Evolutionary conservation across 2,113 vertebrate genomes (phyloP).

Genomic region (Gila orcuttii): DNA sequence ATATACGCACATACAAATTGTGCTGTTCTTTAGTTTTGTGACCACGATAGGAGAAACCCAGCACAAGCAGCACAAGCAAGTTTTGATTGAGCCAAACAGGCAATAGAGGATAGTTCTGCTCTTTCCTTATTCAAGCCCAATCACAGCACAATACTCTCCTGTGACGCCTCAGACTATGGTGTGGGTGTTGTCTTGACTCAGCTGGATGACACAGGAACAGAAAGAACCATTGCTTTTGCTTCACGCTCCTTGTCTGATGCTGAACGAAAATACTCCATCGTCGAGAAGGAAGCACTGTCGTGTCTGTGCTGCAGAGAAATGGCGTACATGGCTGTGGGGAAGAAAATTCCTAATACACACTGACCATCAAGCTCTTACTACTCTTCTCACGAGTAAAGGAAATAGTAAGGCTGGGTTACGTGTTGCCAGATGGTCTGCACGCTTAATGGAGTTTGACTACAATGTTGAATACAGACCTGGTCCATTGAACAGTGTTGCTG

Average conservation of each 20-base stretch:
- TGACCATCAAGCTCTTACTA: conserved; percentile 46
- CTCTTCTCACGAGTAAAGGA: conserved; percentile 34
- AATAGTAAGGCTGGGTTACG: not conserved
- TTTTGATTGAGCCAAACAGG: conserved; percentile 34
- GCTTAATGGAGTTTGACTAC: conserved; percentile 3
- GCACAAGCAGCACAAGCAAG: conserved; percentile 23
- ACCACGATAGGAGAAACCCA: too few species aligned
- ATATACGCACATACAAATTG: not conserved
- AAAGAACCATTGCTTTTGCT: conserved; percentile 42
- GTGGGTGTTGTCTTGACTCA: not conserved
- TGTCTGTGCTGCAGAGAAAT: not conserved
- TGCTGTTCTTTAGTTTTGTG: not conserved
- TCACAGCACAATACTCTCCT: conserved; percentile 30
- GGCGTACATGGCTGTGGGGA: conserved; percentile 41
- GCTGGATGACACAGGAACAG: not conserved
- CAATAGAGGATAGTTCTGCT: conserved; percentile 34
- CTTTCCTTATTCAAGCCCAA: conserved; percentile 45
- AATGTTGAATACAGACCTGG: not conserved
- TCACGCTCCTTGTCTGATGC: not conserved
- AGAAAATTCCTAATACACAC: conserved; percentile 32
- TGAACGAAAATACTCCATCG: conserved; percentile 22
- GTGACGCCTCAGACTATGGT: not conserved
- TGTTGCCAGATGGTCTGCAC: not conserved
- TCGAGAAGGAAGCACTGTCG: conserved; percentile 19
- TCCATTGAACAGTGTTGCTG: not conserved